Conservation (phyloP, 2,888 invertebrate species). For the Carcina quercana region DNA sequence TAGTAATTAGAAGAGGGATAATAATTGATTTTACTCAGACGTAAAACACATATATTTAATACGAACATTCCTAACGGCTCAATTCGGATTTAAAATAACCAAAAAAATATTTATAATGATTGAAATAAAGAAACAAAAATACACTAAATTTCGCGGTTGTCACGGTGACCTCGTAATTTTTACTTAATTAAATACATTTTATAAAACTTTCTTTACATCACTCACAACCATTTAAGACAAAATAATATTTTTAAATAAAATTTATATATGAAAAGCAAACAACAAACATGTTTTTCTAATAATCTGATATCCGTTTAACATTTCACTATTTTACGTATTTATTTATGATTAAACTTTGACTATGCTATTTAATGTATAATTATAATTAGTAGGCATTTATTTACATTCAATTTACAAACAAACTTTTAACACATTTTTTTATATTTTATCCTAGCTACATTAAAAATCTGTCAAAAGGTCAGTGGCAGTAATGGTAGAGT, state of each 20-base stretch:
- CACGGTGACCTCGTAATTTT: conserved; percentile 10
- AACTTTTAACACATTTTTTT: conserved; percentile 33
- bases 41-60: too few relatives aligned
- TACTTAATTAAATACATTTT: conserved; percentile 14
- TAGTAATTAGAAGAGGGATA: too few relatives aligned
- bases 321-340: conserved; percentile 20
- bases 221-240: conserved; percentile 53
- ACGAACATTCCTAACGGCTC: too few relatives aligned
- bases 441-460: conserved; percentile 35
- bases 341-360: conserved; percentile 13
- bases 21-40: too few relatives aligned
- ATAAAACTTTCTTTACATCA: conserved; percentile 25
- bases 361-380: conserved; percentile 21
- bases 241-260: conserved; percentile 25
- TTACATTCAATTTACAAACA: conserved; percentile 38
- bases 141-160: too few relatives aligned
- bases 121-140: too few relatives aligned
- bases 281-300: not conserved
- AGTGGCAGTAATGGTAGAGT: too few relatives aligned
- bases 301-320: conserved; percentile 10
- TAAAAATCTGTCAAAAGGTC: conserved; percentile 1
- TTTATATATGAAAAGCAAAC: conserved; percentile 1
- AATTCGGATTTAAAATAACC: too few relatives aligned
- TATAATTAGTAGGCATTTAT: conserved; percentile 28
- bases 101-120: too few relatives aligned